Conservation (phyloP, 2,888 invertebrate species). For the Metellina segmentata region DNA sequence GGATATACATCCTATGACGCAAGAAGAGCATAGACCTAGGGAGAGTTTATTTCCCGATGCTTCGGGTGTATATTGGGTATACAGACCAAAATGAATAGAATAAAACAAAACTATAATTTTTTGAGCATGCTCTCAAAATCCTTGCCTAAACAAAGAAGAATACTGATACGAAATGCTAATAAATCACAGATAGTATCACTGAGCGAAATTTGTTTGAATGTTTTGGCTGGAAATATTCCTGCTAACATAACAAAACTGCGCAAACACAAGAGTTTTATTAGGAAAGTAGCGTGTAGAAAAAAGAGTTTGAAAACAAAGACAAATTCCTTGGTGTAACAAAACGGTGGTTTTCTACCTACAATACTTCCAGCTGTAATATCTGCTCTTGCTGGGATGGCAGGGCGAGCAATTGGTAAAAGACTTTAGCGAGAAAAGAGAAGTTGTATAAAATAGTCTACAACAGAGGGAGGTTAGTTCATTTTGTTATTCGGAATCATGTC, state of each 20-base stretch:
- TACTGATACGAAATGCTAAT: conserved; percentile 8
- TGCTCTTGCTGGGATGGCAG: neutral
- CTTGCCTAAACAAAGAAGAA: neutral
- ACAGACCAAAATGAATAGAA: conserved; percentile 12
- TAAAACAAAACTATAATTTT: conserved; percentile 55
- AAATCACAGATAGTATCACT: conserved; percentile 31
- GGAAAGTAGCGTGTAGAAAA: conserved; percentile 16
- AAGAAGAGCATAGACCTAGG: conserved; percentile 56
- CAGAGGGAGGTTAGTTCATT: neutral
- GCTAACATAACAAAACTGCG: conserved; percentile 26
- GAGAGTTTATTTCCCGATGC: conserved; percentile 4
- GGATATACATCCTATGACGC: conserved; percentile 76
- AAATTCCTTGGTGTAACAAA: conserved; percentile 35
- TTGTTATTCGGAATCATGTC: no score
- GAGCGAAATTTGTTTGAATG: conserved; percentile 59
- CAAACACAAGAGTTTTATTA: conserved; percentile 9
- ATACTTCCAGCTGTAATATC: conserved; percentile 42
- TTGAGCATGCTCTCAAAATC: neutral
- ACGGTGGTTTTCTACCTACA: conserved; percentile 53
- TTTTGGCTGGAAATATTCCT: conserved; percentile 29
- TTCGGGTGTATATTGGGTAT: conserved; percentile 37
- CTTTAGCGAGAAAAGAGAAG: neutral
- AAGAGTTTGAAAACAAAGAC: neutral
- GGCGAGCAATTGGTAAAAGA: neutral
- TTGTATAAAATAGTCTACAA: neutral